Evolutionary conservation across 2,797 vertebrate genomes (phyloP).

Genomic region (Gymnopithys bicolor): DNA sequence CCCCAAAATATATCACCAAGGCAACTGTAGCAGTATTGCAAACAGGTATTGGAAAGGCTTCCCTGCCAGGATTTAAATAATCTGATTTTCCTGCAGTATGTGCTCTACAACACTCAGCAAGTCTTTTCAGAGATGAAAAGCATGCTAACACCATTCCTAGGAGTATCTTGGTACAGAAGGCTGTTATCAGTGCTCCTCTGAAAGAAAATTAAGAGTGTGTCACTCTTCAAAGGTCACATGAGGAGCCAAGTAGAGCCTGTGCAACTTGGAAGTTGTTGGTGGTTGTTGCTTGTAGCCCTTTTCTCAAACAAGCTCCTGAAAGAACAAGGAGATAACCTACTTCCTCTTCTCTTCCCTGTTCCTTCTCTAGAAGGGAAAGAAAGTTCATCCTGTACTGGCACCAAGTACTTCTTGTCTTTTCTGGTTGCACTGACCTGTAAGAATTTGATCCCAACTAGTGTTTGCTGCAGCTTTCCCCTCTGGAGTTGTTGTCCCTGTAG

Average conservation of each 20-base stretch:
- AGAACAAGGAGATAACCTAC: not conserved
- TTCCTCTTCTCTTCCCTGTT: not conserved
- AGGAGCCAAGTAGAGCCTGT: not conserved
- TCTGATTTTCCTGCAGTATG: slow-evolving; percentile 22
- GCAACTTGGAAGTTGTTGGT: not conserved
- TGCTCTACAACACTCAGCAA: slow-evolving; percentile 48
- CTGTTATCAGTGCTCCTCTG: slow-evolving; percentile 27
- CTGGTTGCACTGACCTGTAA: not conserved
- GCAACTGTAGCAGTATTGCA: slow-evolving; percentile 5
- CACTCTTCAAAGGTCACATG: not conserved
- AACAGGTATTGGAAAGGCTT: slow-evolving; percentile 38
- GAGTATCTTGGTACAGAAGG: not conserved
- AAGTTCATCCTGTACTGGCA: not conserved
- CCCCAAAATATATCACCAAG: slow-evolving; percentile 59
- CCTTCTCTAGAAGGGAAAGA: not conserved
- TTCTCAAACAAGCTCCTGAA: not conserved
- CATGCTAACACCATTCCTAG: slow-evolving; percentile 17
- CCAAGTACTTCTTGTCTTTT: not conserved
- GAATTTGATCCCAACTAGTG: not conserved
- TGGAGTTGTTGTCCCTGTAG: not conserved
- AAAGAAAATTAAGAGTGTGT: not conserved
- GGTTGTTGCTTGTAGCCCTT: not conserved
- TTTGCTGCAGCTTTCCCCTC: not conserved
- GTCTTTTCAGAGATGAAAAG: slow-evolving; percentile 31
- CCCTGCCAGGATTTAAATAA: not conserved